Conservation (phyloP, 2,113 vertebrate genomes). For the Eleginops maclovinus region DNA sequence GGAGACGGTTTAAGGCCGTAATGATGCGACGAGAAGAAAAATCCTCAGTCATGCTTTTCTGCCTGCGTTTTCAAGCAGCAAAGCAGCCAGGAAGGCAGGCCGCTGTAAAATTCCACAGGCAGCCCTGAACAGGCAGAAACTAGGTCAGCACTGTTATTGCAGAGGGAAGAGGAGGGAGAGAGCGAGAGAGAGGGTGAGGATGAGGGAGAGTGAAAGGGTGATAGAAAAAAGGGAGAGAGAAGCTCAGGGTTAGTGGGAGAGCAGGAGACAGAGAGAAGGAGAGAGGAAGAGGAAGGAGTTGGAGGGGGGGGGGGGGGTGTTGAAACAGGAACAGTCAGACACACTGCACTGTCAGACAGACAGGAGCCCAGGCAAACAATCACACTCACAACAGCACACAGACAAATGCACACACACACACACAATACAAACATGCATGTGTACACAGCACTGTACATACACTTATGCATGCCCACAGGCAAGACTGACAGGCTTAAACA, state of each 20-base stretch:
- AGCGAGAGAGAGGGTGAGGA: constrained; percentile 54
- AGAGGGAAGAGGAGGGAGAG: constrained; percentile 84
- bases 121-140: constrained; percentile 89
- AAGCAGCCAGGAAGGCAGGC: constrained; percentile 85
- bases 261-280: constrained; percentile 38
- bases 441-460: constrained; percentile 23
- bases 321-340: constrained; percentile 64
- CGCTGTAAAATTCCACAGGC: constrained; percentile 91
- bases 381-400: constrained; percentile 21
- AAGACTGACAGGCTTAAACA: constrained; percentile 42
- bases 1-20: constrained; percentile 60
- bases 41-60: constrained; percentile 87
- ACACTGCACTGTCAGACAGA: constrained; percentile 65
- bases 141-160: constrained; percentile 91
- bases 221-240: constrained; percentile 45
- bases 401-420: constrained; percentile 27
- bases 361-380: constrained; percentile 55
- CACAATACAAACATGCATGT: constrained; percentile 33
- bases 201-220: constrained; percentile 44
- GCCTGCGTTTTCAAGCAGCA: constrained; percentile 82
- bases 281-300: neutral
- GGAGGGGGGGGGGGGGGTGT: neutral
- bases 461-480: constrained; percentile 44
- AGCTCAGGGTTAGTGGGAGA: constrained; percentile 49
- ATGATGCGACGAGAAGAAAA: constrained; percentile 82